A percentile compares a stretch with the other conserved stretches of the same genome.
Evolutionary conservation across 2,113 vertebrate genomes (phyloP).

Genomic region (Delphinapterus leucas): DNA sequence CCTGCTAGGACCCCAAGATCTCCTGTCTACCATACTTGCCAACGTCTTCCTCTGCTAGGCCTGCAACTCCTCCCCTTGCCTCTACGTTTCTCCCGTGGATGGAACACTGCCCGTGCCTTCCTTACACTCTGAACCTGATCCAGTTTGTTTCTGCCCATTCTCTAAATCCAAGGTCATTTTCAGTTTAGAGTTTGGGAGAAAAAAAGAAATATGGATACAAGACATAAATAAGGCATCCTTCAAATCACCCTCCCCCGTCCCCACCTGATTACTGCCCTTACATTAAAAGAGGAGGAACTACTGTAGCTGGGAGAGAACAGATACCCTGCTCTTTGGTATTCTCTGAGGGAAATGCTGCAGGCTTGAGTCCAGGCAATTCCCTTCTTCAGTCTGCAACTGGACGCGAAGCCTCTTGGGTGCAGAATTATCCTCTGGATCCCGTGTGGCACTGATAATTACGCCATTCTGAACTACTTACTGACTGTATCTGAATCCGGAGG

Average conservation of each 20-base stretch:
- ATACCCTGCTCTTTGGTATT: neutral
- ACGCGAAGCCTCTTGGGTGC: slow-evolving; percentile 73
- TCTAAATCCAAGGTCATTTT: slow-evolving; percentile 1
- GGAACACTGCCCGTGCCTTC: neutral
- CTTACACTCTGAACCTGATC: neutral
- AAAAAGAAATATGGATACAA: neutral
- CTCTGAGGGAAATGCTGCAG: slow-evolving; percentile 18
- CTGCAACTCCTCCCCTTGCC: too few species aligned
- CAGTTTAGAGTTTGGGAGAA: neutral
- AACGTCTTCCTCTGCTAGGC: neutral
- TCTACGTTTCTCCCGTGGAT: neutral
- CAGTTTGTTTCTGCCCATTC: neutral
- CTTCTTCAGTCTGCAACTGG: slow-evolving; percentile 67
- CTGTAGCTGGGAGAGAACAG: neutral
- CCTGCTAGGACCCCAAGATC: accelerated
- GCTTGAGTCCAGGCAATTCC: slow-evolving; percentile 48
- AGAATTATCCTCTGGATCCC: slow-evolving; percentile 73
- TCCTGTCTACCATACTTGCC: neutral
- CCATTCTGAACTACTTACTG: slow-evolving; percentile 80
- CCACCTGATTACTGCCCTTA: accelerated
- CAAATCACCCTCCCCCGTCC: neutral
- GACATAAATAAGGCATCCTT: neutral
- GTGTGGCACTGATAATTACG: slow-evolving; percentile 78
- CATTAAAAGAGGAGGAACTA: neutral
- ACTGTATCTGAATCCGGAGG: slow-evolving; percentile 85